phyloP scores from a whole-genome alignment of 2,888 invertebrate species.

The Heliconius erato region DNA sequence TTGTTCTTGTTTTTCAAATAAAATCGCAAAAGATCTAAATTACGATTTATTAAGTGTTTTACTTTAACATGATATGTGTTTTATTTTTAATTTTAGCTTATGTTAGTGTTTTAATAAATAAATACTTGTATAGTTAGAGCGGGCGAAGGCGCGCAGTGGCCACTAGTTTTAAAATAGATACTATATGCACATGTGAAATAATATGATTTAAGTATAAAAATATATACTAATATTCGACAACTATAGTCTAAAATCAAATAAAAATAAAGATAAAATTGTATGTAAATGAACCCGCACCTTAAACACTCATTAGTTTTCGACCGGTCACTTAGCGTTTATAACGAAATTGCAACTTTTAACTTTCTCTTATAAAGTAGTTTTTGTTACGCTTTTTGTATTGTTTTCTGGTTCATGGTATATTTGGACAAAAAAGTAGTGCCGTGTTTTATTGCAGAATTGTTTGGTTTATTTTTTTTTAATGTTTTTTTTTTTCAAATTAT shows the following conservation, averaged over 20 bases:
- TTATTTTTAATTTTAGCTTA: too few species aligned
- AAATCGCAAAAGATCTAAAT: too few species aligned
- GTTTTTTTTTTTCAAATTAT: not conserved
- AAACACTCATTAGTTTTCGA: slow-evolving; percentile 33
- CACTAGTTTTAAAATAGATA: too few species aligned
- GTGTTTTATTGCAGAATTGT: not conserved
- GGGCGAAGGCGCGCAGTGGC: too few species aligned
- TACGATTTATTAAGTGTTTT: too few species aligned
- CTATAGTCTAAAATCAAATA: not conserved
- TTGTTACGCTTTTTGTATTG: slow-evolving; percentile 26
- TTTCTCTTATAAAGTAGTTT: slow-evolving; percentile 34
- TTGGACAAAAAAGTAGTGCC: not conserved
- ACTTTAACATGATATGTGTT: too few species aligned
- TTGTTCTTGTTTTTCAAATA: too few species aligned
- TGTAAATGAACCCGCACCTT: slow-evolving; percentile 4
- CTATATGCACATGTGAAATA: too few species aligned
- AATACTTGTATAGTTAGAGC: too few species aligned
- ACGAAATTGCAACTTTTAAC: slow-evolving; percentile 39
- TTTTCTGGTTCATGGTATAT: slow-evolving; percentile 11
- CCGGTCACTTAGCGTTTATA: slow-evolving; percentile 27
- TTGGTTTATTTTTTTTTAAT: not conserved
- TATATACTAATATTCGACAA: not conserved
- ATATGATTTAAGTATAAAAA: too few species aligned
- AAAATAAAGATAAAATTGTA: not conserved
- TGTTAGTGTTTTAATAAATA: too few species aligned